Evolutionary conservation across 1,140 invertebrate species (phyloP), one percentile per base, ranked within the genome.

Genomic region (Dendrolimus punctatus): DNA sequence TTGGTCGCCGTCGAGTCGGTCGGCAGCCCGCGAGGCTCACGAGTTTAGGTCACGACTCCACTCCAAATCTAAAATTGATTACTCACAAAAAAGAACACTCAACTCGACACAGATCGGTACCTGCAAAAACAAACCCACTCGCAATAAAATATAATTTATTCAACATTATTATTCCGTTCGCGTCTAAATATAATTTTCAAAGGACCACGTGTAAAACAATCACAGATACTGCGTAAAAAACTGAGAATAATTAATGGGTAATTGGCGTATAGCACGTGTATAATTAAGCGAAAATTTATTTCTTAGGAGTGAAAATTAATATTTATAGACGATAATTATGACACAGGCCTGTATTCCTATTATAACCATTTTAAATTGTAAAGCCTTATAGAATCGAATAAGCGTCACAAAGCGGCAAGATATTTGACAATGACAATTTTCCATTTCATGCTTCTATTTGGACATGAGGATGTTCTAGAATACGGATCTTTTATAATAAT

Each of bases 51-150:
- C 81, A 81, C 79, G 77, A 82, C 64, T 79, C 64, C 65, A 81
- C 68, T 75, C 68, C 71, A 82, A 81, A 85, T 81, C 63, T 76
- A 78, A 85, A 81, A 81, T 85, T 83, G 75, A 80, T 81, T 79
- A 81, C 70, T 58, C 49, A 64, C 59, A 69, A 72, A 81, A 80
- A 82, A 76, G 71, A 64, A 58, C 62, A 68, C 64, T 66, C 53
- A 49, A 52, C 59, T 40, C 59, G 40, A 58, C 54, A 49, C 39
- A 55, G 60, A 71, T 64, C 66, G 65, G 60, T 64, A 51, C 58
- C 52, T 59, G 51, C 63, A 64, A 69, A 80, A 76, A 71, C 61
- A 59, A 68, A 59, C 62, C 68, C 56, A 80, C 63, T 68, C 59
- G 55, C 66, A 68, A 74, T 80, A 73, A 81, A 71, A 72, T 61